Evolutionary conservation across 2,113 vertebrate genomes (phyloP).

Genomic region (Vimba vimba): DNA sequence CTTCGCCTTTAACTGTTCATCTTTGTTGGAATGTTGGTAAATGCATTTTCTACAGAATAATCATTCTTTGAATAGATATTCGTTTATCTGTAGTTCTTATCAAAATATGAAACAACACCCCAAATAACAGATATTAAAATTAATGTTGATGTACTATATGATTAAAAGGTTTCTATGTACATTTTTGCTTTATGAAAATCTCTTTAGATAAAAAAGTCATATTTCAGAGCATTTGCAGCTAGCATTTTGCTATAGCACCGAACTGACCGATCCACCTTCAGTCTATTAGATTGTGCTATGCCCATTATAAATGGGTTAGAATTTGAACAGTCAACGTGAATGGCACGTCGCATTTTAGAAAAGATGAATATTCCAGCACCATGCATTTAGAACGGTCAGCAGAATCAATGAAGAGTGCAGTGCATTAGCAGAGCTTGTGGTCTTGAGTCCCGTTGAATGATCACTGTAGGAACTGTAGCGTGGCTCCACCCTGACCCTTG

Average conservation of each 20-base stretch:
- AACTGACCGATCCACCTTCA: background rate
- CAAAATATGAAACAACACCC: background rate
- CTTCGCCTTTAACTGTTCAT: background rate
- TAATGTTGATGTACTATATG: background rate
- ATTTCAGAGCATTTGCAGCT: slow-evolving; percentile 23
- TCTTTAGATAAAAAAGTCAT: slow-evolving; percentile 7
- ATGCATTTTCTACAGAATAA: background rate
- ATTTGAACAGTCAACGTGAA: background rate
- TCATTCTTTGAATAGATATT: background rate
- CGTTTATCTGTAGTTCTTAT: background rate
- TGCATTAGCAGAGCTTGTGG: slow-evolving; percentile 31
- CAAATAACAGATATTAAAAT: background rate
- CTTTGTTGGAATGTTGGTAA: slow-evolving; percentile 14
- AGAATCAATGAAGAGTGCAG: slow-evolving; percentile 52
- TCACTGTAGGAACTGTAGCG: slow-evolving; percentile 50
- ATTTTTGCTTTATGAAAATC: background rate
- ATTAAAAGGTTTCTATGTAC: slow-evolving; percentile 35
- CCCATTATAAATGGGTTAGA: background rate
- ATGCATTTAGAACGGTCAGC: slow-evolving; percentile 59
- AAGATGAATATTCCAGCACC: slow-evolving; percentile 43
- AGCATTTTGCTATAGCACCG: background rate
- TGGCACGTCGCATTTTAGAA: background rate
- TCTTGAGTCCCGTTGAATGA: background rate
- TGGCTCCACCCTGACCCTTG: background rate
- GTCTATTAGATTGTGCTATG: background rate